phyloP scores from a whole-genome alignment of 35 echinoderm and acorn worm species.

The Apostichopus californicus region DNA sequence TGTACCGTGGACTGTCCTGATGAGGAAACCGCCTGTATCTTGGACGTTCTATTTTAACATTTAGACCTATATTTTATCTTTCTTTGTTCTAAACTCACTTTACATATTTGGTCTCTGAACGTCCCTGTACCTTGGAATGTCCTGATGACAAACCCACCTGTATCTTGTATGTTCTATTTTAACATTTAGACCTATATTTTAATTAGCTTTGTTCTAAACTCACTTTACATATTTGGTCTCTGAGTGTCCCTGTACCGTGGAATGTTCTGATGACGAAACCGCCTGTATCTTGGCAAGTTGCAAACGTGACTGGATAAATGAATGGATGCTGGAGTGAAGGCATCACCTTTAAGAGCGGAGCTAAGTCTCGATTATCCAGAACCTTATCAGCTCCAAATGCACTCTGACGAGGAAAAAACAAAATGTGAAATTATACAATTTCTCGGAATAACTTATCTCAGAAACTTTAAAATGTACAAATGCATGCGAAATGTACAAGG shows the following conservation, averaged over 20 bases:
- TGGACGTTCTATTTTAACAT: too few species aligned
- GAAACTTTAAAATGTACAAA: too few species aligned
- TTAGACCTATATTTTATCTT: too few species aligned
- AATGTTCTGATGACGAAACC: constrained; percentile 92
- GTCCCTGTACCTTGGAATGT: constrained; percentile 97
- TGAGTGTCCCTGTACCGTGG: constrained; percentile 89
- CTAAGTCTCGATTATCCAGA: constrained; percentile 80
- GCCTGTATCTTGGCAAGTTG: constrained; percentile 83
- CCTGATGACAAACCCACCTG: constrained; percentile 81
- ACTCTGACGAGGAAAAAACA: constrained; percentile 30
- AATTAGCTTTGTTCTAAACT: background rate
- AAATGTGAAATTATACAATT: too few species aligned
- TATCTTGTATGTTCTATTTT: constrained; percentile 38
- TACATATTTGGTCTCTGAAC: constrained; percentile 16
- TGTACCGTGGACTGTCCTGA: constrained; percentile 93
- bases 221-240: constrained; percentile 94
- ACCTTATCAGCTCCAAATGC: constrained; percentile 90
- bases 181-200: too few species aligned
- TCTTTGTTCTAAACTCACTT: too few species aligned
- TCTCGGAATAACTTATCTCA: too few species aligned
- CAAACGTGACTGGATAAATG: constrained; percentile 96
- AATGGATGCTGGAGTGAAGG: constrained; percentile 94
- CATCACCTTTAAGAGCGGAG: constrained; percentile 70
- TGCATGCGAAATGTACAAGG: too few species aligned
- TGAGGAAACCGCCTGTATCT: constrained; percentile 84